Evolutionary conservation across 2,888 invertebrate species (phyloP).

Genomic region (Pheosia gnoma): DNA sequence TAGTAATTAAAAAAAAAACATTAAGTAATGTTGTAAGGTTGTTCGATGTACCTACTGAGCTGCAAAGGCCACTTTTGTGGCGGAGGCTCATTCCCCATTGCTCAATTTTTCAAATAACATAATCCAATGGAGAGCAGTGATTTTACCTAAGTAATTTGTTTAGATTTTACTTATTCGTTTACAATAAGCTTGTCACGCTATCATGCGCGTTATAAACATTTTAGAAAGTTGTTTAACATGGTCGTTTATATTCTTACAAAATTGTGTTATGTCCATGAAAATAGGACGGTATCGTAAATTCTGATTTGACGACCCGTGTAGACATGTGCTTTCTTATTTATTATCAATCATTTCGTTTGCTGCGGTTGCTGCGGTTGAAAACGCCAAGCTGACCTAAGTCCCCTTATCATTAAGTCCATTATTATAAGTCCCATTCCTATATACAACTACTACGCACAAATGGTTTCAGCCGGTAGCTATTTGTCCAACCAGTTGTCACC

Average conservation of each 20-base stretch:
- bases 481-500: slow-evolving; percentile 62
- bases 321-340: too few relatives aligned
- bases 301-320: neutral
- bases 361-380: too few relatives aligned
- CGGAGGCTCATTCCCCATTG: too few relatives aligned
- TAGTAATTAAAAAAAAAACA: too few relatives aligned
- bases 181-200: slow-evolving; percentile 5
- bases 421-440: neutral
- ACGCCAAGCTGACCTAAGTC: too few relatives aligned
- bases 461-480: slow-evolving; percentile 41
- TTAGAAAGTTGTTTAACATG: slow-evolving; percentile 59
- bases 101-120: neutral
- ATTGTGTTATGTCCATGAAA: slow-evolving; percentile 41
- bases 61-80: too few relatives aligned
- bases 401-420: too few relatives aligned
- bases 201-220: slow-evolving; percentile 32
- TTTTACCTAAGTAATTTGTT: neutral
- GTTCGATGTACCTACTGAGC: too few relatives aligned
- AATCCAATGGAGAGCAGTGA: neutral
- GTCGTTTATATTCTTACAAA: slow-evolving; percentile 56
- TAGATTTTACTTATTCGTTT: neutral
- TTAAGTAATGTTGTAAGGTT: too few relatives aligned
- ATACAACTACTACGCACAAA: neutral
- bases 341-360: too few relatives aligned
- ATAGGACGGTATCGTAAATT: slow-evolving; percentile 40